Base-by-base conservation (phyloP, 2,113 vertebrate genomes). In the Oncorhynchus tshawytscha region DNA sequence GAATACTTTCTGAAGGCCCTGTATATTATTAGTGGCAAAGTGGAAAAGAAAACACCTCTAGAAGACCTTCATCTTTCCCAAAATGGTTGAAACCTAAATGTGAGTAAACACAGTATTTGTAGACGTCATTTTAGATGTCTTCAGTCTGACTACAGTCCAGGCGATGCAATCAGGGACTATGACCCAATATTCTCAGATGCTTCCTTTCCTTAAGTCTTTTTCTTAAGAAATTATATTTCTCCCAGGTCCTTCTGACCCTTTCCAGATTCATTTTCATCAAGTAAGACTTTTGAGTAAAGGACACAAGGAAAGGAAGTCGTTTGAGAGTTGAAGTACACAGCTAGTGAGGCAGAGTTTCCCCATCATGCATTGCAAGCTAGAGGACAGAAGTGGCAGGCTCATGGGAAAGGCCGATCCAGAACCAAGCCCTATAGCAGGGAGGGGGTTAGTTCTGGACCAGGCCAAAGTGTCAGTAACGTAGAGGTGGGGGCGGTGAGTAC, bases 291-390 rank as follows among this genome's bases (percentile, higher is more conserved):
- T 54, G 73, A 51, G 70, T 60, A 74, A 84, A 67, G 64, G 39
- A 45, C 39, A 45, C 8, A 45, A 45, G 39, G 39, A 45, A 45
- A 45, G 39, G 74, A 80, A 80, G 75, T 22, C 29, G 18, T 20
- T 11, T 4, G 67, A 11, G 54, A 80, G 48, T 18, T 75, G 29
- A 68, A 69, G 60, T 11, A 71, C 2, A 16, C 0, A 57, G 66
- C n/a, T 45, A 51, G 24, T 59, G 27, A n/a, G 82, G 72, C 67
- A 45, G 39, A 45, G 8, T 39, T 39, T 78, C 69, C 69, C 73
- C 76, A 81, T 79, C 89, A 92, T 89, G 89, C 89, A 88, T 73
- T 80, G 65, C 64, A 90, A 73, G 73, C 74, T 85, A 54, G 82
- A 78, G 81, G 75, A 74, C 70, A 87, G 67, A 71, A 74, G 72